Percentiles rank a stretch among this genome's conserved stretches.
phyloP scores from a whole-genome alignment of 1,140 invertebrate genomes.

The Eupristina koningsbergeri region DNA sequence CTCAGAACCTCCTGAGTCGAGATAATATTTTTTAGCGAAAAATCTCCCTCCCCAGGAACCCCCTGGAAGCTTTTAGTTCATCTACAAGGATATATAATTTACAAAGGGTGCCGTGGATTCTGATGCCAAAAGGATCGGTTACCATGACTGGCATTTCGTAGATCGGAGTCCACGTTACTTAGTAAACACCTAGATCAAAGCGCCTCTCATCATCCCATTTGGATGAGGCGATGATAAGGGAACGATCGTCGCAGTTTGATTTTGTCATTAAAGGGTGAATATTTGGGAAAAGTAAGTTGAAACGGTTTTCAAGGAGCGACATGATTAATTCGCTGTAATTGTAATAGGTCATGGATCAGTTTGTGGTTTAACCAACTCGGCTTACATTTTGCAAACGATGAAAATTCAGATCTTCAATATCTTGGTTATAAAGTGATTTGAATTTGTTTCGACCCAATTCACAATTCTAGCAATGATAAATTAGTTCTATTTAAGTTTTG shows the following conservation, averaged over 20 bases:
- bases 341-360: not conserved
- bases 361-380: not conserved
- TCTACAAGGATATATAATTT: slow-evolving; percentile 23
- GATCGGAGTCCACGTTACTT: not conserved
- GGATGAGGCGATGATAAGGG: not conserved
- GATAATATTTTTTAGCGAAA: not conserved
- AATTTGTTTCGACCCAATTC: no score
- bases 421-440: not conserved
- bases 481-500: no score
- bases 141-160: not conserved
- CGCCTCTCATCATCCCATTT: not conserved
- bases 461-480: no score
- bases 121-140: not conserved
- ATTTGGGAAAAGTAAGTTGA: no score
- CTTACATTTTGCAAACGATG: not conserved
- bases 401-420: not conserved
- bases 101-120: not conserved
- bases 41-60: not conserved
- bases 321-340: not conserved
- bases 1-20: not conserved
- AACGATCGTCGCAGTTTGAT: not conserved
- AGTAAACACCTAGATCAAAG: not conserved
- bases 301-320: not conserved
- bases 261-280: not conserved
- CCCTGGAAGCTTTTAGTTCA: not conserved